Evolutionary conservation across 2,113 vertebrate genomes (phyloP).

Genomic region (Pollimyrus isidori): DNA sequence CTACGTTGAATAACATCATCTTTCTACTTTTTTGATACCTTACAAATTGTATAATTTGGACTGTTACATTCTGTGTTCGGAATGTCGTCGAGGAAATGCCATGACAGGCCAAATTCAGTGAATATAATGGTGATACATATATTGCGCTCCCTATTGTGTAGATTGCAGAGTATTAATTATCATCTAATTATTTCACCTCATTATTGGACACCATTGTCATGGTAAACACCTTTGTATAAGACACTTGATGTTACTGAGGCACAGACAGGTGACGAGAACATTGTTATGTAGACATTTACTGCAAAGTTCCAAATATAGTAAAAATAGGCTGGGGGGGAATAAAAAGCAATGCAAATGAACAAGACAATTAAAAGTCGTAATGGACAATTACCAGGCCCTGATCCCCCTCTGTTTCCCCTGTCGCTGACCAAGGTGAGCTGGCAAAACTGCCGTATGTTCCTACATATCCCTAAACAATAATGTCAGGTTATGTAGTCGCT

Average conservation of each 20-base stretch:
- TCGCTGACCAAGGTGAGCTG: neutral
- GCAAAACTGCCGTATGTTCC: neutral
- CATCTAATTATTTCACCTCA: neutral
- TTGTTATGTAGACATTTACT: neutral
- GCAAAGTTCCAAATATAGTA: neutral
- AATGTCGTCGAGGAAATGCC: neutral
- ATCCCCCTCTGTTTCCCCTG: constrained; percentile 3
- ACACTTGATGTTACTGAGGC: neutral
- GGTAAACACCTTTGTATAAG: neutral
- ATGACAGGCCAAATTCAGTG: neutral
- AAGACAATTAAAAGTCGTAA: constrained; percentile 15
- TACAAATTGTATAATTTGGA: neutral
- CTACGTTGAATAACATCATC: neutral
- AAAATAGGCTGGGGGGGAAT: neutral
- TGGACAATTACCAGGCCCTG: constrained; percentile 10
- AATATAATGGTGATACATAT: neutral
- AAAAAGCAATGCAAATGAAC: neutral
- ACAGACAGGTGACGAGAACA: neutral
- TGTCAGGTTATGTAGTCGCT: neutral
- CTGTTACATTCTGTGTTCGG: neutral
- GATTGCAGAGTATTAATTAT: neutral
- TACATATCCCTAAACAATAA: constrained; percentile 11
- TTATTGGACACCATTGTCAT: neutral
- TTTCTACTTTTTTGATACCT: neutral
- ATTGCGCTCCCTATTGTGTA: neutral